Evolutionary conservation across 2,113 vertebrate genomes (phyloP), one percentile per base, ranked within the genome.

Genomic region (Butastur rufipennis): DNA sequence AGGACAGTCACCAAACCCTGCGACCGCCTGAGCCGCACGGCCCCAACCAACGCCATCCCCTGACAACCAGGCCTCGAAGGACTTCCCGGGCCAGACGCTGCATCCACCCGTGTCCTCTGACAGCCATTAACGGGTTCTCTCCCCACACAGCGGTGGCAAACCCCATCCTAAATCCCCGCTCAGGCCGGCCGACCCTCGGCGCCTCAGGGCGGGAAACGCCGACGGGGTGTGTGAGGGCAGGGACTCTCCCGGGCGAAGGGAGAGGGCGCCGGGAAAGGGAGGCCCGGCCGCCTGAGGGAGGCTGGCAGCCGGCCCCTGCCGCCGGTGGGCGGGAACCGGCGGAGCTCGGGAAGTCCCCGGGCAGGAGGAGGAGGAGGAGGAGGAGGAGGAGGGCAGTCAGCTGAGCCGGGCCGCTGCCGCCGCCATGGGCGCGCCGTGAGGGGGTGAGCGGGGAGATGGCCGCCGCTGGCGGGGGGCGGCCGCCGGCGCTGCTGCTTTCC

Each of bases 351-450:
- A 93, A 87, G 9, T 75, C 74, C 70, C 94, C 63, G 36, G 8
- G 36, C 75, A 32, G 61, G 32, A 38, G 80, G 66, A n/a, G n/a
- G n/a, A 45, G 73, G 65, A 34, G 75, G 61, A 10, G 45, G 59
- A 34, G 63, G 48, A 2, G 85, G 70, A 6, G 96, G 72, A n/a
- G 19, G 75, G 43, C 74, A 6, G 88, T 96, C 94, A 96, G 95
- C 96, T 96, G 96, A 95, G 89, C 58, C 3, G 70, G 32, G 79
- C 50, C 10, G 80, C 61, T 1, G 42, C 56, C 9, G 65, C 58
- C 4, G 71, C 71, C 73, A 87, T 93, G 94, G 96, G 84, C 36
- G n/a, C 36, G 40, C 48, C 7, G 81, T 95, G 93, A 96, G 21
- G 13, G 43, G 58, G 93, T 84, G 67, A 93, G 80, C 45, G 53